Conservation (phyloP, 2,888 invertebrate genomes). For the Ommatoiulus sabulosus region DNA sequence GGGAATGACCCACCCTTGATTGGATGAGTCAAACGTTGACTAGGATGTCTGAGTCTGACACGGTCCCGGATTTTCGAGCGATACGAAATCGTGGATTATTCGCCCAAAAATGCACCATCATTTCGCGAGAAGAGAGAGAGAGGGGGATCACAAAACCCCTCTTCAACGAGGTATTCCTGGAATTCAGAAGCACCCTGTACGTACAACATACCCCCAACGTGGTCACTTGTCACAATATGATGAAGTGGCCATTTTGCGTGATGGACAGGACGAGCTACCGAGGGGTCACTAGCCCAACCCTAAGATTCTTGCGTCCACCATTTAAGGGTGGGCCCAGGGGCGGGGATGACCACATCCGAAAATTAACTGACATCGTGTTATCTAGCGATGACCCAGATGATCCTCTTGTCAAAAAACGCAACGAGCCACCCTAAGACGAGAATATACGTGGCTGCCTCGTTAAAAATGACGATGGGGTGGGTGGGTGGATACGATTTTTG, state of each 20-base stretch:
- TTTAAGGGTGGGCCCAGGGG: constrained; percentile 46
- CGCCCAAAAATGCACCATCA: neutral
- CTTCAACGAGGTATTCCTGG: neutral
- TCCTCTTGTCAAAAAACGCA: constrained; percentile 45
- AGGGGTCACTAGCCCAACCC: neutral
- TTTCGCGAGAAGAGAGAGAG: neutral
- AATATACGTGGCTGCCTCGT: neutral
- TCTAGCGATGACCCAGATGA: constrained; percentile 50
- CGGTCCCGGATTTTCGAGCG: neutral
- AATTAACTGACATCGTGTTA: constrained; percentile 49
- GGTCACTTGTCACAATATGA: constrained; percentile 47
- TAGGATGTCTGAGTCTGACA: neutral
- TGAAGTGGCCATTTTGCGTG: constrained; percentile 28
- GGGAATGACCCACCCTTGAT: constrained; percentile 9
- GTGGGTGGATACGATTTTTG: neutral
- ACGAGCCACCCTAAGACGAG: neutral
- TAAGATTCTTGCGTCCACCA: neutral
- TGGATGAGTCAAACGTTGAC: constrained; percentile 33
- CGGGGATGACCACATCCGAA: constrained; percentile 42
- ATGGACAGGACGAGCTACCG: constrained; percentile 38
- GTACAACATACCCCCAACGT: constrained; percentile 28
- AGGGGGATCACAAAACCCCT: neutral
- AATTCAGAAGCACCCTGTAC: constrained; percentile 20
- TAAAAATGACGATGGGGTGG: neutral
- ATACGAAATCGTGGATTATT: neutral